Conservation (phyloP, 1,140 invertebrate genomes). For the Sycophila sp. region DNA sequence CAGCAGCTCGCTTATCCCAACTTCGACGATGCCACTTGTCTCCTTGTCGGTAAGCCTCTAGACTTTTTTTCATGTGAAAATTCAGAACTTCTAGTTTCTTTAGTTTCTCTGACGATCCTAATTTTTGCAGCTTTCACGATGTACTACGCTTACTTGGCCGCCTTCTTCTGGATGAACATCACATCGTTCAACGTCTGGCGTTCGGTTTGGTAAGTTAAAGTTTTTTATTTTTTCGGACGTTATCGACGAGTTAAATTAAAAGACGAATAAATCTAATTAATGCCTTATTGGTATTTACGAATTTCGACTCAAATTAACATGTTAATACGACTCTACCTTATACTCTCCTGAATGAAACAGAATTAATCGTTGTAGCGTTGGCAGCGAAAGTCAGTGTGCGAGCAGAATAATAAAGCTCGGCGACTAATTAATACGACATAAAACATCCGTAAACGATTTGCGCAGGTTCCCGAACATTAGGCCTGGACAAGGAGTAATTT, state of each 20-base stretch:
- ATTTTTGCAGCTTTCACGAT: constrained; percentile 66
- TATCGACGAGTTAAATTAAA: too few relatives aligned
- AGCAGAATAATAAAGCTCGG: too few relatives aligned
- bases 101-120: background rate
- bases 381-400: too few relatives aligned
- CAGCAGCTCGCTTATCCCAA: background rate
- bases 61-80: background rate
- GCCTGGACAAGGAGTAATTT: constrained; percentile 65
- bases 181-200: constrained; percentile 74
- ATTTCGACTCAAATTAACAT: background rate
- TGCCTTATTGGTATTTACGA: background rate
- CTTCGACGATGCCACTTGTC: constrained; percentile 50
- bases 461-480: constrained; percentile 56
- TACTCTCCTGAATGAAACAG: background rate
- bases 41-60: constrained; percentile 62
- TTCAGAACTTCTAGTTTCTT: background rate
- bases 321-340: too few relatives aligned
- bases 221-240: too few relatives aligned
- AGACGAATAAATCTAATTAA: background rate
- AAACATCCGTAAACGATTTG: too few relatives aligned
- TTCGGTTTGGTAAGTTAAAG: constrained; percentile 68
- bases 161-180: constrained; percentile 76
- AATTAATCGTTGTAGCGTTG: too few relatives aligned
- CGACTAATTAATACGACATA: too few relatives aligned
- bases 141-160: constrained; percentile 72